Conservation (phyloP, 2,113 vertebrate genomes). For the Rhinogobius similis region DNA sequence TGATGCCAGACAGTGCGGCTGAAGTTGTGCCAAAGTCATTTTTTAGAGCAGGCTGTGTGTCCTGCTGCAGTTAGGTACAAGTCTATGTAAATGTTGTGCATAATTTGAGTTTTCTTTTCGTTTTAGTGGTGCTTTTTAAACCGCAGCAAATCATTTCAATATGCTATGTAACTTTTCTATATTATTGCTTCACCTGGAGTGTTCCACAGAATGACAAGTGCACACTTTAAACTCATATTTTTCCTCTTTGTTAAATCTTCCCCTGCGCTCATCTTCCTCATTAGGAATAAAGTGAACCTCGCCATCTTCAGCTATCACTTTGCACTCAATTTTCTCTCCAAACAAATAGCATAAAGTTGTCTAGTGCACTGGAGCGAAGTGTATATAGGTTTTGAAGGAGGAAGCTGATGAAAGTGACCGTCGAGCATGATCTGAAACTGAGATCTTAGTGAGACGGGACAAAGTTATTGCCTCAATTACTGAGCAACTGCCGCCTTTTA, state of each 20-base stretch:
- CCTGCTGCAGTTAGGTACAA: not conserved
- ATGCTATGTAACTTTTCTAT: not conserved
- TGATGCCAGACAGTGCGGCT: not conserved
- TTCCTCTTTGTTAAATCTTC: no score
- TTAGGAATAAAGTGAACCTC: not conserved
- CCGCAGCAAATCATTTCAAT: no score
- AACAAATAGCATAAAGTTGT: not conserved
- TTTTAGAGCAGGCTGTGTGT: not conserved
- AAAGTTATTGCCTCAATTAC: not conserved
- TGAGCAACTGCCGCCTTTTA: not conserved
- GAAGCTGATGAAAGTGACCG: not conserved
- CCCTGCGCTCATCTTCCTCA: no score
- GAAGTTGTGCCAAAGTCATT: slow-evolving; percentile 9
- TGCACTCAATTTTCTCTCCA: not conserved
- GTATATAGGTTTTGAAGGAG: not conserved
- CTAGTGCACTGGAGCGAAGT: not conserved
- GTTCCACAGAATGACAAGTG: no score
- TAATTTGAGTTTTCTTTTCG: not conserved
- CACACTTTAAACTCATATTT: no score
- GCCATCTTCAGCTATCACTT: not conserved
- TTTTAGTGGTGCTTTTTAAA: not conserved
- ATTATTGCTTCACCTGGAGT: not conserved
- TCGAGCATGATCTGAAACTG: not conserved
- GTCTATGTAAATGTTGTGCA: not conserved
- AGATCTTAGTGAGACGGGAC: not conserved